Conservation (phyloP, 2,888 invertebrate genomes). For the Adelphocoris suturalis region DNA sequence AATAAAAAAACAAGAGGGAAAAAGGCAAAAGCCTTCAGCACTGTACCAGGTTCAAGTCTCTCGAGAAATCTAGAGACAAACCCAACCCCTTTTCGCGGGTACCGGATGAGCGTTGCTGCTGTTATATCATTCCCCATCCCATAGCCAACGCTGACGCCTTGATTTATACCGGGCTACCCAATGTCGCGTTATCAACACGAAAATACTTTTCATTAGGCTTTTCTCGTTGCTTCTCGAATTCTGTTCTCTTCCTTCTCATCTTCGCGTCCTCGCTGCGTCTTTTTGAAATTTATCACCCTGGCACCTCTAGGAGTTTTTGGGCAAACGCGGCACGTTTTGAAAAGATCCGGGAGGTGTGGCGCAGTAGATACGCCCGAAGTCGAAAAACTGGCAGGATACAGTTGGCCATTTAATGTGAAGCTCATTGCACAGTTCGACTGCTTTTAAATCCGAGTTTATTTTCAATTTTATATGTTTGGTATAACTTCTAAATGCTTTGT, state of each 20-base stretch:
- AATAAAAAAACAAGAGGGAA: not conserved
- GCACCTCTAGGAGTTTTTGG: not conserved
- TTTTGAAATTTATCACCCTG: not conserved
- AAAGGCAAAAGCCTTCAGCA: not conserved
- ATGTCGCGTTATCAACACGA: conserved; percentile 55
- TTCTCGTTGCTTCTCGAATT: conserved; percentile 7
- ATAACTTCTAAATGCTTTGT: no score
- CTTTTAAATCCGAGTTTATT: no score
- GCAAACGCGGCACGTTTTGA: not conserved
- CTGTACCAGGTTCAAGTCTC: conserved; percentile 42
- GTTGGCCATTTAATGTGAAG: no score
- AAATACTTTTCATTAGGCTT: conserved; percentile 55
- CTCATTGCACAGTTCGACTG: no score
- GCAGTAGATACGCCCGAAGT: no score
- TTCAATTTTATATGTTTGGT: no score
- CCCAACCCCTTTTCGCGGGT: conserved; percentile 47
- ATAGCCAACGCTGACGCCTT: not conserved
- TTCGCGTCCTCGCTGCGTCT: not conserved
- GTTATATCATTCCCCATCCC: conserved; percentile 47
- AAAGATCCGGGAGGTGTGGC: not conserved
- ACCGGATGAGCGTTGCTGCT: conserved; percentile 46
- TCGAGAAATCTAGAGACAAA: conserved; percentile 61
- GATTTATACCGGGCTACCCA: conserved; percentile 46
- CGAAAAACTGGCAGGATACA: no score
- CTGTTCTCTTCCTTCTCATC: not conserved